Conservation (phyloP, 2,888 invertebrate species). For the Temnothorax rugatulus region DNA sequence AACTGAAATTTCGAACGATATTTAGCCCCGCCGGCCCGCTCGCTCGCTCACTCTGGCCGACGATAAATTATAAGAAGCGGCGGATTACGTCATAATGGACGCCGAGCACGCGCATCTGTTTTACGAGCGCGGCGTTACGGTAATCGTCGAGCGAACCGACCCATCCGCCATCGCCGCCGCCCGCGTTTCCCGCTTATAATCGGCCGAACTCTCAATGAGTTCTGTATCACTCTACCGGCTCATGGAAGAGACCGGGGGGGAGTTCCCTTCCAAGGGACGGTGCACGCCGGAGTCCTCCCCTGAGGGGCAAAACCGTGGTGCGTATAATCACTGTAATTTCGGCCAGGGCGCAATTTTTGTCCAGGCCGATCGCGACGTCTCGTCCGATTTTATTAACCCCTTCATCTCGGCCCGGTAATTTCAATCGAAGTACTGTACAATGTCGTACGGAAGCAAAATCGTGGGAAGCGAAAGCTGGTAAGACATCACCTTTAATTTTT, state of each 20-base stretch:
- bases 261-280: constrained; percentile 54
- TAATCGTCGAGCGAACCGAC: constrained; percentile 79
- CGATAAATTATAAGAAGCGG: constrained; percentile 55
- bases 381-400: constrained; percentile 78
- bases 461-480: constrained; percentile 34
- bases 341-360: constrained; percentile 78
- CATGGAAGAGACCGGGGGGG: neutral
- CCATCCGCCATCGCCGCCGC: constrained; percentile 72
- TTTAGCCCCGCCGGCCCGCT: constrained; percentile 17
- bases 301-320: constrained; percentile 75
- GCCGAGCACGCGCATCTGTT: constrained; percentile 73
- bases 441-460: constrained; percentile 42
- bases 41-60: constrained; percentile 2
- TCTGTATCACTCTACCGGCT: constrained; percentile 59
- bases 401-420: constrained; percentile 40
- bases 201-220: constrained; percentile 74
- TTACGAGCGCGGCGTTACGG: constrained; percentile 78
- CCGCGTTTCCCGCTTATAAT: constrained; percentile 77
- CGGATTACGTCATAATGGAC: constrained; percentile 54
- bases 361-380: constrained; percentile 74
- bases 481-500: constrained; percentile 48
- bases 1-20: constrained; percentile 57
- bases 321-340: constrained; percentile 84
- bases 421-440: constrained; percentile 27
- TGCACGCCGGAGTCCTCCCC: constrained; percentile 69